These are phyloP conservation scores for Marasmarcha lunaedactyla DNA, from an alignment of 2,888 invertebrate species.

Conservation along the genomic window DNA sequence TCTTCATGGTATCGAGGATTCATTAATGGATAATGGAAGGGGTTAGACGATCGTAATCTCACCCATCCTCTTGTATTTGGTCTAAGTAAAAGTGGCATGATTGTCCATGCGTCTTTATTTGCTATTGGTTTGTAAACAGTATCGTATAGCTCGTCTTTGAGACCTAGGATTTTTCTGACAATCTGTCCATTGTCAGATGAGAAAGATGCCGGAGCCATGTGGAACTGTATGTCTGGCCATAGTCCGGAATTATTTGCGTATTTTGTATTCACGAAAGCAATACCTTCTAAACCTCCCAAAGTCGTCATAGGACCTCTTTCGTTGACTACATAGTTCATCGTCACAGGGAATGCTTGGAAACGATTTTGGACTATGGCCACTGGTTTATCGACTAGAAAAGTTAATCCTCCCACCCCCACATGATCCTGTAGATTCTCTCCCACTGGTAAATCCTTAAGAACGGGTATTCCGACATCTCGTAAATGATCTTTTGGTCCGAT, in stretches of 20 bases:
- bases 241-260: slow-evolving; percentile 81
- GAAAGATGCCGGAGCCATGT: slow-evolving; percentile 92
- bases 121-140: slow-evolving; percentile 84
- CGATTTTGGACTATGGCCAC: slow-evolving; percentile 86
- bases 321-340: slow-evolving; percentile 83
- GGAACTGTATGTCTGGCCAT: slow-evolving; percentile 92
- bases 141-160: slow-evolving; percentile 84
- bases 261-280: slow-evolving; percentile 88
- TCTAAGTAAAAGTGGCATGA: slow-evolving; percentile 85
- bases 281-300: slow-evolving; percentile 87
- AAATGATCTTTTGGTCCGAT: slow-evolving; percentile 81
- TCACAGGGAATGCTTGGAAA: slow-evolving; percentile 81
- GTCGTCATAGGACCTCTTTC: slow-evolving; percentile 89
- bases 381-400: slow-evolving; percentile 85
- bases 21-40: slow-evolving; percentile 88
- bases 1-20: slow-evolving; percentile 93
- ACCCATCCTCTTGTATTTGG: slow-evolving; percentile 86
- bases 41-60: slow-evolving; percentile 81
- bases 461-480: slow-evolving; percentile 75
- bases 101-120: slow-evolving; percentile 84
- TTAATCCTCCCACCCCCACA: slow-evolving; percentile 86
- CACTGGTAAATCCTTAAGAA: slow-evolving; percentile 80
- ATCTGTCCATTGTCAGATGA: slow-evolving; percentile 83
- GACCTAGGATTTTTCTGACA: slow-evolving; percentile 80
- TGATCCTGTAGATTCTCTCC: slow-evolving; percentile 91